phyloP scores from a whole-genome alignment of 2,113 vertebrate genomes.

The Trichechus manatus region DNA sequence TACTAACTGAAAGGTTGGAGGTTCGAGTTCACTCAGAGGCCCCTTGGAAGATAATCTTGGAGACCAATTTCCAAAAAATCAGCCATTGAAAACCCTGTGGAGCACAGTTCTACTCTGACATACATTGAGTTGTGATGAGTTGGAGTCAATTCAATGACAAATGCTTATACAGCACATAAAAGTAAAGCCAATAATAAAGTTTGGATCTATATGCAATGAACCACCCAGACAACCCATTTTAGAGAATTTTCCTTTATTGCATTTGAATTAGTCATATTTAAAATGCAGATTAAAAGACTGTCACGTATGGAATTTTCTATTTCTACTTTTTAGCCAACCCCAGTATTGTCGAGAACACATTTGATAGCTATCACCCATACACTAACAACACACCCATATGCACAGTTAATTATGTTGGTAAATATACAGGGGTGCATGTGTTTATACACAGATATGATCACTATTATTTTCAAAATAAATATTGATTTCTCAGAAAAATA shows the following conservation, averaged over 20 bases:
- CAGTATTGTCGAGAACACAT: neutral
- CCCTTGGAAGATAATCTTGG: too few relatives aligned
- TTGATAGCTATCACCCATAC: neutral
- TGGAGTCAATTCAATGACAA: neutral
- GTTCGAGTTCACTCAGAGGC: too few relatives aligned
- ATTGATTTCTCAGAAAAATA: slow-evolving; percentile 14
- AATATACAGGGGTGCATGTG: neutral
- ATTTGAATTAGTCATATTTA: neutral
- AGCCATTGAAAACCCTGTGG: neutral
- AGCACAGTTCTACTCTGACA: neutral
- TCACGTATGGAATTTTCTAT: neutral
- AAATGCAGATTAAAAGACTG: neutral
- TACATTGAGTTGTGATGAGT: neutral
- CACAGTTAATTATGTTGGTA: neutral
- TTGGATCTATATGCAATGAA: neutral
- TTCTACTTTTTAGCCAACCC: neutral
- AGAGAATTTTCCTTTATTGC: neutral
- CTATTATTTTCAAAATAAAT: slow-evolving; percentile 42
- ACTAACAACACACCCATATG: neutral
- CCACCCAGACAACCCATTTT: neutral
- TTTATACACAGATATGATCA: neutral
- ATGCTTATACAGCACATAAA: neutral
- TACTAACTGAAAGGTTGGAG: too few relatives aligned
- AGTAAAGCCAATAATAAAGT: neutral
- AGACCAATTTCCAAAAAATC: neutral